Evolutionary conservation across 1,140 invertebrate genomes (phyloP).

Genomic region (Hyposmocoma kahamanoa): DNA sequence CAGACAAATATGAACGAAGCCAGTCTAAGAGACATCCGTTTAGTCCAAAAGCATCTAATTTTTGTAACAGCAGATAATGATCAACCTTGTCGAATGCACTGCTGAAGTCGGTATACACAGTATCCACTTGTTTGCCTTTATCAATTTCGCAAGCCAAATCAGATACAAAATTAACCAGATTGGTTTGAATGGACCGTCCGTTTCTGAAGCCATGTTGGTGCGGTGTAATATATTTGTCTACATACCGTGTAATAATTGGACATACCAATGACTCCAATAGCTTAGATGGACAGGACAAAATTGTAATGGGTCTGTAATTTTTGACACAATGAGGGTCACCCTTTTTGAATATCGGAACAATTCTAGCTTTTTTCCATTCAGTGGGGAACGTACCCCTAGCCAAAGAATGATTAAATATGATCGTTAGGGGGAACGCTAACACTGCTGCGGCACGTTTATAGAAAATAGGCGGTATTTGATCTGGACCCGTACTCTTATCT

Average conservation of each 20-base stretch:
- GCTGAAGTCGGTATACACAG: constrained; percentile 26
- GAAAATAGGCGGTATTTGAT: not conserved
- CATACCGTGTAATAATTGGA: constrained; percentile 1
- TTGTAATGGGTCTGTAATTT: constrained; percentile 13
- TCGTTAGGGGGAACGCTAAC: not conserved
- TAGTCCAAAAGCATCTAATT: constrained; percentile 12
- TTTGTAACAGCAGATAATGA: constrained; percentile 10
- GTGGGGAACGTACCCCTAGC: constrained; percentile 2
- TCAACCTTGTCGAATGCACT: constrained; percentile 31
- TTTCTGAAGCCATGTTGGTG: constrained; percentile 15
- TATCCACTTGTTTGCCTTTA: constrained; percentile 21
- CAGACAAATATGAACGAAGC: constrained; percentile 23
- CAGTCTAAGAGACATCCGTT: constrained; percentile 18
- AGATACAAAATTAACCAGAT: constrained; percentile 14
- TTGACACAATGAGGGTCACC: not conserved
- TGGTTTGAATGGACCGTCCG: constrained; percentile 10
- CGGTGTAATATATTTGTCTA: not conserved
- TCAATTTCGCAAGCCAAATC: constrained; percentile 17
- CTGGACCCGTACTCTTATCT: not conserved
- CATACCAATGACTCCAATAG: constrained; percentile 10
- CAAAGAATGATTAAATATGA: not conserved
- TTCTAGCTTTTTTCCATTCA: constrained; percentile 9
- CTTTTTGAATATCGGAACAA: constrained; percentile 9
- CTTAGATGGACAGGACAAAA: constrained; percentile 8
- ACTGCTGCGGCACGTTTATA: not conserved